Evolutionary conservation across 2,888 invertebrate genomes (phyloP).

Genomic region (Tribolium freemani): DNA sequence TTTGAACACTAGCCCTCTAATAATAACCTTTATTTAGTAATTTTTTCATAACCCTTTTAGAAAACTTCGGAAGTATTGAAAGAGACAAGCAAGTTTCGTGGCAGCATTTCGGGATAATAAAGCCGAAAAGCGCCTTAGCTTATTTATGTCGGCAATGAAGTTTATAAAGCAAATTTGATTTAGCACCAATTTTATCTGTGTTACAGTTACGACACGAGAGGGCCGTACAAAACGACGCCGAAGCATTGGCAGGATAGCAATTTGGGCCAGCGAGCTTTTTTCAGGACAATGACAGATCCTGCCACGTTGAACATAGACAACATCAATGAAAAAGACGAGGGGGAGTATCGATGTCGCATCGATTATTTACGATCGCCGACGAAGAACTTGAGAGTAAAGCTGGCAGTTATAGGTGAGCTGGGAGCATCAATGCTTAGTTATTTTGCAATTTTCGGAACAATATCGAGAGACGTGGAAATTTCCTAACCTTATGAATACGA

Average conservation of each 20-base stretch:
- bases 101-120: slow-evolving; percentile 5
- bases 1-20: slow-evolving; percentile 21
- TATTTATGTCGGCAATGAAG: slow-evolving; percentile 30
- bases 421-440: slow-evolving; percentile 26
- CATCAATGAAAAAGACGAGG: slow-evolving; percentile 78
- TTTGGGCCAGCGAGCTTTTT: slow-evolving; percentile 78
- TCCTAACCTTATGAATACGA: slow-evolving; percentile 16
- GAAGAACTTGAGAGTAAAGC: slow-evolving; percentile 79
- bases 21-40: neutral
- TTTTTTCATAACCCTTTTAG: slow-evolving; percentile 14
- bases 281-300: slow-evolving; percentile 78
- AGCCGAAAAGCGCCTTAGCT: slow-evolving; percentile 25
- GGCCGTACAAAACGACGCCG: slow-evolving; percentile 71
- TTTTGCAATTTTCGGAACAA: slow-evolving; percentile 24
- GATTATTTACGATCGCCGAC: slow-evolving; percentile 87
- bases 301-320: slow-evolving; percentile 78
- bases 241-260: slow-evolving; percentile 81
- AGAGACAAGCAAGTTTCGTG: neutral
- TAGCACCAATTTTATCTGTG: slow-evolving; percentile 38
- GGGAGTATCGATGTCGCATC: slow-evolving; percentile 84
- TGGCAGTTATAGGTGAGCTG: slow-evolving; percentile 83
- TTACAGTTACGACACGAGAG: slow-evolving; percentile 78
- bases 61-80: neutral
- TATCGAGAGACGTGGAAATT: slow-evolving; percentile 13
- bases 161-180: slow-evolving; percentile 40